phyloP scores from a whole-genome alignment of 2,888 invertebrate genomes.

The Erebia aethiops region DNA sequence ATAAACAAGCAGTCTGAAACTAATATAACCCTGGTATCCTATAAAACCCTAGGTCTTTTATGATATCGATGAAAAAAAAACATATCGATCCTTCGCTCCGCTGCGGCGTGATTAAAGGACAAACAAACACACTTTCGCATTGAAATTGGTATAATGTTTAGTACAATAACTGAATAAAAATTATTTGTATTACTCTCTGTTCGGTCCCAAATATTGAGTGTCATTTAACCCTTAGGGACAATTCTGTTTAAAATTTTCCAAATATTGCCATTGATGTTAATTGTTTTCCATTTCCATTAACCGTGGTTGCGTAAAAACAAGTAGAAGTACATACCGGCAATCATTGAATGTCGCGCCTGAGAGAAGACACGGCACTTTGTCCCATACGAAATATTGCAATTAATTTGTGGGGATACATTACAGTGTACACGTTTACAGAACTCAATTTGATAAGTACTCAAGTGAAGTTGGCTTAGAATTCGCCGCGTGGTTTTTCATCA shows the following conservation, averaged over 20 bases:
- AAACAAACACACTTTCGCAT: too few relatives aligned
- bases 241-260: background rate
- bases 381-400: background rate
- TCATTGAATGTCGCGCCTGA: background rate
- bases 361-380: background rate
- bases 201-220: background rate
- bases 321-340: background rate
- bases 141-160: too few relatives aligned
- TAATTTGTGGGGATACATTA: too few relatives aligned
- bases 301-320: background rate
- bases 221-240: background rate
- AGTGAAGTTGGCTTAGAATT: too few relatives aligned
- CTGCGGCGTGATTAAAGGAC: too few relatives aligned
- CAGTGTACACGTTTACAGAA: background rate
- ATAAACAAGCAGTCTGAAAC: too few relatives aligned
- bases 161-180: too few relatives aligned
- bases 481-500: too few relatives aligned
- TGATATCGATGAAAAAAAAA: too few relatives aligned
- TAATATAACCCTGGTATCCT: too few relatives aligned
- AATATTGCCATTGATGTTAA: background rate
- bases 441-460: background rate
- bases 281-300: conserved; percentile 4
- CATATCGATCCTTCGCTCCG: too few relatives aligned
- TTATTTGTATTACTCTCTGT: background rate
- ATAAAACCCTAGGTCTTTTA: too few relatives aligned